Percentiles rank a stretch among this genome's conserved stretches.
phyloP scores from a whole-genome alignment of 2,113 vertebrate species.

The Tauraco erythrolophus region DNA sequence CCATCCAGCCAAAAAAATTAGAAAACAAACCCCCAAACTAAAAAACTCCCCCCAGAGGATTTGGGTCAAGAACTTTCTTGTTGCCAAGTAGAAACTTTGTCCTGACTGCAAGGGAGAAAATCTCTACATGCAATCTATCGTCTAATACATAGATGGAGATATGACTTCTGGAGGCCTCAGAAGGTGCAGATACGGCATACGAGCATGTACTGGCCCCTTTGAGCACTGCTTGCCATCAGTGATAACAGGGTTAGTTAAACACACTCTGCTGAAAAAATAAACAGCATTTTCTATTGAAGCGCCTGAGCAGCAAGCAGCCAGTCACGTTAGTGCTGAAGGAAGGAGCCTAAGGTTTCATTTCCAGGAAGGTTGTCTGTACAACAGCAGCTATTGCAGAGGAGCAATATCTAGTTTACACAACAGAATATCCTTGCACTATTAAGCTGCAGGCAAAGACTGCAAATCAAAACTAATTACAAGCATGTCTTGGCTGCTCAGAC shows the following conservation, averaged over 20 bases:
- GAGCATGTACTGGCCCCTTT: background rate
- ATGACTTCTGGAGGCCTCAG: background rate
- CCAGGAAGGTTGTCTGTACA: background rate
- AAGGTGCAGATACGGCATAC: background rate
- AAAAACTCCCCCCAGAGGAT: background rate
- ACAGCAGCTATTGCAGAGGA: background rate
- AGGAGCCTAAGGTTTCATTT: background rate
- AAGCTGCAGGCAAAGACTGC: background rate
- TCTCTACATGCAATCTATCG: background rate
- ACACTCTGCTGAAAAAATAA: background rate
- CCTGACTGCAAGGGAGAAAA: background rate
- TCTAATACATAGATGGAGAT: background rate
- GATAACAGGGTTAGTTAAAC: background rate
- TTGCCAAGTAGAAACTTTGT: background rate
- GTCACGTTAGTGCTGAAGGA: background rate
- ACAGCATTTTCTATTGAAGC: background rate
- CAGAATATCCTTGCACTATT: slow-evolving; percentile 23
- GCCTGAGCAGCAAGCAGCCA: background rate
- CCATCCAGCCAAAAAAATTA: background rate
- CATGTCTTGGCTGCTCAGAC: background rate
- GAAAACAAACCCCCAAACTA: background rate
- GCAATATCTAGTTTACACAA: background rate
- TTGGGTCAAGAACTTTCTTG: background rate
- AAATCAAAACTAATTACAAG: slow-evolving; percentile 47
- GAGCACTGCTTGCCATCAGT: background rate